Conservation (phyloP, 2,888 invertebrate genomes). For the Phytoseiulus persimilis region DNA sequence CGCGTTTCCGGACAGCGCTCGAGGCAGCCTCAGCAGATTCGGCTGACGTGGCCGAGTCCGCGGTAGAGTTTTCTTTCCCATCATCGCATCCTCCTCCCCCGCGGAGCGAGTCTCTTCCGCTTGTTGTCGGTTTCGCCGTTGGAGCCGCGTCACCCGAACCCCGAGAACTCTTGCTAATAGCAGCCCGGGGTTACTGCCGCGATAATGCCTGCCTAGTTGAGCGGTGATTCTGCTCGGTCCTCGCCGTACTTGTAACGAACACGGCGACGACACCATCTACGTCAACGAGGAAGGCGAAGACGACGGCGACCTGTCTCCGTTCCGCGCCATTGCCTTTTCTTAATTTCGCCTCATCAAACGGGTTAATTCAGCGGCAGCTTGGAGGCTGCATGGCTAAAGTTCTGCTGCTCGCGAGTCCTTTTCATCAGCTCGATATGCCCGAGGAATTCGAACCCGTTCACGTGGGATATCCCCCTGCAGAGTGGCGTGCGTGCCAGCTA, state of each 20-base stretch:
- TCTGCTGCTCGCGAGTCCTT: neutral
- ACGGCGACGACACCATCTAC: neutral
- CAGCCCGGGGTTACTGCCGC: neutral
- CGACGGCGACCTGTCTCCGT: too few species aligned
- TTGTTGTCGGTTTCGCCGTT: neutral
- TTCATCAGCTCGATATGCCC: neutral
- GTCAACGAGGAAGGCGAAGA: too few species aligned
- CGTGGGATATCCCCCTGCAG: neutral
- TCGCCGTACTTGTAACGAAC: neutral
- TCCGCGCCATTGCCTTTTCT: too few species aligned
- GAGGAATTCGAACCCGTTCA: neutral
- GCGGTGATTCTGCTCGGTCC: neutral
- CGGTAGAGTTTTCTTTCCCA: neutral
- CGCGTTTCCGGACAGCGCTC: neutral
- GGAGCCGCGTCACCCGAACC: neutral
- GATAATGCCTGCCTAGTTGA: neutral
- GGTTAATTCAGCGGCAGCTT: too few species aligned
- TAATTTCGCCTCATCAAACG: too few species aligned
- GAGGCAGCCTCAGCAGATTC: neutral
- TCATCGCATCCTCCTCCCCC: neutral
- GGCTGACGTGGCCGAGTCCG: neutral
- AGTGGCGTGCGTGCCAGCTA: neutral
- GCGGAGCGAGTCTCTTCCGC: neutral
- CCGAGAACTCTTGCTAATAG: neutral
- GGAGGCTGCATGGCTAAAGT: neutral